phyloP scores from a whole-genome alignment of 2,797 vertebrate genomes.

The Paedocypris micromegethes region DNA sequence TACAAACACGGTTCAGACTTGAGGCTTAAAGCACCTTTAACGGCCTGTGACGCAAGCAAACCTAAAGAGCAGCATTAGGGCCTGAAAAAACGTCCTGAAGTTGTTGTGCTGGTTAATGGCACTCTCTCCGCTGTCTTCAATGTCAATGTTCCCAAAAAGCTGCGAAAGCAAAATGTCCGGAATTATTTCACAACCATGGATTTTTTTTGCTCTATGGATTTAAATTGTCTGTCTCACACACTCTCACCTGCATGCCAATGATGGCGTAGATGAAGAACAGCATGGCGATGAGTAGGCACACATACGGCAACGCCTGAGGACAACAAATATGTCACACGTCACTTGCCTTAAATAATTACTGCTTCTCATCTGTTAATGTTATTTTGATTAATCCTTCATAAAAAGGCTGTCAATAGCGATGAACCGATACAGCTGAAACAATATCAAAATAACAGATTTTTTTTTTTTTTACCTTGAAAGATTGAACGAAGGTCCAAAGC shows the following conservation, averaged over 20 bases:
- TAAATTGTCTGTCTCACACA: background rate
- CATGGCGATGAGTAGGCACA: constrained; percentile 95
- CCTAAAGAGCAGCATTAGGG: constrained; percentile 95
- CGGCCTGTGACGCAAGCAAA: constrained; percentile 47
- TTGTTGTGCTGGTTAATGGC: constrained; percentile 94
- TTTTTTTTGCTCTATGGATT: too few species aligned
- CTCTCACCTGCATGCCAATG: constrained; percentile 92
- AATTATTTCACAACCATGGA: background rate
- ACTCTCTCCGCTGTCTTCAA: constrained; percentile 73
- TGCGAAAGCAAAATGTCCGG: constrained; percentile 50
- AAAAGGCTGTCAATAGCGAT: too few species aligned
- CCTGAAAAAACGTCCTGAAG: constrained; percentile 91
- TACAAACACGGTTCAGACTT: constrained; percentile 45
- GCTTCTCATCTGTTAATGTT: background rate
- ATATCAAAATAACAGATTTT: background rate
- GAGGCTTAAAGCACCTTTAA: background rate
- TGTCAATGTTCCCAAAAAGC: constrained; percentile 89
- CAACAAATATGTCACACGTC: background rate
- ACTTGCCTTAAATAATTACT: too few species aligned
- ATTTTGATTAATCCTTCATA: background rate
- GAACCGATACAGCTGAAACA: too few species aligned
- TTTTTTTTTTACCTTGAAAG: constrained; percentile 79
- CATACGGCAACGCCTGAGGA: constrained; percentile 85
- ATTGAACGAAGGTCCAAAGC: constrained; percentile 95
- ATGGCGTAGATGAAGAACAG: constrained; percentile 98